Base-by-base conservation (phyloP, 2,797 vertebrate species). In the Chaetodon trifasciatus region DNA sequence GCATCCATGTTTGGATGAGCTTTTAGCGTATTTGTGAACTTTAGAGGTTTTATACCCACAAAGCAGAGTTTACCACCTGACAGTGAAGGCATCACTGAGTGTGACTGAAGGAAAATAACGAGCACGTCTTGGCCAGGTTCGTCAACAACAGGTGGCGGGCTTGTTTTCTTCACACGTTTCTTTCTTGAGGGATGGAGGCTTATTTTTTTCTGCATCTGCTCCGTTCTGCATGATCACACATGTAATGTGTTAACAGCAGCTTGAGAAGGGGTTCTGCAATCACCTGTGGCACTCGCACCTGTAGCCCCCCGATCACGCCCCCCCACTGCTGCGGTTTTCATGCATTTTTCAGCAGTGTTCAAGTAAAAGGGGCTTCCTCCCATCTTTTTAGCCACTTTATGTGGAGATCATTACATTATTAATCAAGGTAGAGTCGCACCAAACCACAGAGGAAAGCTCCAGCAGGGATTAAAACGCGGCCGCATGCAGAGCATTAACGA, bases 391-490 rank as follows among this genome's bases (percentile, higher is more conserved):
- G 46, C 40, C 56, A 60, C 58, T 79, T 84, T 47, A 78, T 84
- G 56, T 64, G 60, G 55, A 76, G 61, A 35, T 32, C 0, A 1
- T 52, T 90, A 46, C 74, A 87, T 89, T 84, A 89, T 87, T 87
- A 76, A 91, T 84, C 52, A 78, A 70, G 72, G 53, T 73, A 12
- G 49, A 84, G 65, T 60, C 37, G 2, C 50, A 63, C 17, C 53
- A 46, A 58, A 46, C 58, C 58, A 24, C 24, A 1, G 55, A 64
- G 68, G 49, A 32, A 65, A 40, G 69, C 52, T 80, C 70, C 55
- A 40, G 53, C 61, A 55, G 55, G 75, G 72, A 71, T 78, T 55
- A 74, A 66, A 65, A 67, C 10, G 28, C 1, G 28, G n/a, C 55
- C 19, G 28, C 84, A 76, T 37, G 66, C 7, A 12, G 12, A 58